A percentile compares a stretch with the other conserved stretches of the same genome.
Evolutionary conservation across 2,888 invertebrate genomes (phyloP).

Genomic region (Vandiemenella viatica): DNA sequence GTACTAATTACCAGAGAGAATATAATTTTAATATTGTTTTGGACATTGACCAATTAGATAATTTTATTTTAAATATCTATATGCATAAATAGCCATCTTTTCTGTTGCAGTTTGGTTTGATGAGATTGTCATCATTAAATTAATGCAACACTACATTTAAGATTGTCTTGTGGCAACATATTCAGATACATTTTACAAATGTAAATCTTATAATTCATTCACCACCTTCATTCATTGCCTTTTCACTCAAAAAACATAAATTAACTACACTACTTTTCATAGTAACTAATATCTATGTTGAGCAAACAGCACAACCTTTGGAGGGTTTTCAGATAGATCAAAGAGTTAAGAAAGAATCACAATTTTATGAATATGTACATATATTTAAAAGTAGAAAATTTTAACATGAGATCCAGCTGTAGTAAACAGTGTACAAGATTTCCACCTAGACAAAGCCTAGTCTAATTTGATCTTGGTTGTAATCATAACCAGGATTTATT

Average conservation of each 20-base stretch:
- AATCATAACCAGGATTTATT: too few species aligned
- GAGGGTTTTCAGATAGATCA: slow-evolving; percentile 19
- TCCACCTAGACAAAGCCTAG: too few species aligned
- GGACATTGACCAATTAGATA: too few species aligned
- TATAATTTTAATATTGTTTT: too few species aligned
- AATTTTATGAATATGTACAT: too few species aligned
- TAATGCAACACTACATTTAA: slow-evolving; percentile 13
- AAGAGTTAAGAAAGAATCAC: too few species aligned
- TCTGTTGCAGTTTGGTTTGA: slow-evolving; percentile 15
- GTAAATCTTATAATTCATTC: slow-evolving; percentile 6
- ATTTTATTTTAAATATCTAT: neutral
- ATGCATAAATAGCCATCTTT: slow-evolving; percentile 7
- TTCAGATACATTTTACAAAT: slow-evolving; percentile 8
- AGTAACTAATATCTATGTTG: slow-evolving; percentile 20
- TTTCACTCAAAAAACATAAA: neutral
- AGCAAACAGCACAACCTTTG: slow-evolving; percentile 29
- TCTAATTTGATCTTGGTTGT: too few species aligned
- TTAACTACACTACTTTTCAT: neutral
- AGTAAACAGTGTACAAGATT: too few species aligned
- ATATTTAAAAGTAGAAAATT: too few species aligned
- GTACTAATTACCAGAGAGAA: too few species aligned
- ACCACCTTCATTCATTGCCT: neutral
- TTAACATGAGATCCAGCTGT: too few species aligned
- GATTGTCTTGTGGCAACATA: slow-evolving; percentile 16
- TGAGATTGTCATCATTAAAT: slow-evolving; percentile 11